Base-by-base conservation (phyloP, 2,797 vertebrate species). In the Neostethus bicornis region DNA sequence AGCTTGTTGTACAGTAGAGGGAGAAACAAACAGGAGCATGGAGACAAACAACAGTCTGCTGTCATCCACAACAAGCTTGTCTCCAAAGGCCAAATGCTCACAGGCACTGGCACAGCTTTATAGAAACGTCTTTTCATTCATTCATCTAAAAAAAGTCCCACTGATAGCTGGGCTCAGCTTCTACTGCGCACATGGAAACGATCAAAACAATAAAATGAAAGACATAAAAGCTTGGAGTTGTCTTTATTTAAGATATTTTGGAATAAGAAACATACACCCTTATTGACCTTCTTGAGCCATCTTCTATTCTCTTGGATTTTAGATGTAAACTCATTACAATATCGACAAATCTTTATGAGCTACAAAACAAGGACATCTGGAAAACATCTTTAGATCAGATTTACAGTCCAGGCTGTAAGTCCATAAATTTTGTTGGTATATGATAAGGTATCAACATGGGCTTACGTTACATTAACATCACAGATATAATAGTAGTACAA, bases 21-120 rank as follows among this genome's bases (percentile, higher is more conserved):
- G 7, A 19, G n/a, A 4, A 13, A 35, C 42, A 48, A 63, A 49
- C 59, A 45, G 60, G 57, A 56, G 47, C 64, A 67, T 4, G 43
- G 53, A 77, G 67, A 64, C 60, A 37, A 66, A 66, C 44, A 46
- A 38, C 66, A 58, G 61, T 51, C 71, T 80, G 52, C 61, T 73
- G 57, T 60, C 57, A 52, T 26, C 48, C 53, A 66, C 66, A 67
- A 68, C 70, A 72, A 52, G 56, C 53, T 43, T 32, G 37, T 67
- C 58, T 66, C 65, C 48, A 57, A 54, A 59, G 77, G 61, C 45
- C 60, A 67, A 64, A 60, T 23, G 55, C 20, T 70, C 65, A 45
- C 28, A 59, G 57, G 62, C 52, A 59, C 41, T 25, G 45, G 26
- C 28, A 5, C 32, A 39, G 35, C 13, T 51, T 39, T 48, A 25